A percentile compares a stretch with the other conserved stretches of the same genome.
phyloP scores from a whole-genome alignment of 2,888 invertebrate species.

The Dryobota labecula region DNA sequence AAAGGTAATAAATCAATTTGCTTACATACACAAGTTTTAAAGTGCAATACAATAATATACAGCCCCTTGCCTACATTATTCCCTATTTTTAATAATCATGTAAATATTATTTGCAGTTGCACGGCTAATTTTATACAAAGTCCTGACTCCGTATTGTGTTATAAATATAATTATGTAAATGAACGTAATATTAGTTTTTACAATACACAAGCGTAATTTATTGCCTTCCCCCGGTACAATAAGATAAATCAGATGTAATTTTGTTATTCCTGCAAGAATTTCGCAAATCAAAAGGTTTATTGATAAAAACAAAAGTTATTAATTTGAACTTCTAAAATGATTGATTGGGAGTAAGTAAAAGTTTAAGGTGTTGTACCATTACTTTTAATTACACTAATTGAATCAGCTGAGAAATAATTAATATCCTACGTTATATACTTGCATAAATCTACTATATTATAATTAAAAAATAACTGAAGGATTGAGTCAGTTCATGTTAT shows the following conservation, averaged over 20 bases:
- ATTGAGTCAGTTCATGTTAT: constrained; percentile 71
- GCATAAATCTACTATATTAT: constrained; percentile 57
- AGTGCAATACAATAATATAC: constrained; percentile 72
- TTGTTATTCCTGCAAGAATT: constrained; percentile 46
- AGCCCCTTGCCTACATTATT: constrained; percentile 75
- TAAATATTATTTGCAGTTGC: constrained; percentile 66
- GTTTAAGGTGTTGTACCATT: constrained; percentile 51
- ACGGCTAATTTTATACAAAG: constrained; percentile 60
- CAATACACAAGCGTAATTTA: constrained; percentile 92
- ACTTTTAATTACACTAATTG: constrained; percentile 46
- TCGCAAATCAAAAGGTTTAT: constrained; percentile 33
- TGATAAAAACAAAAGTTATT: constrained; percentile 26
- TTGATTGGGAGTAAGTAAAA: constrained; percentile 38
- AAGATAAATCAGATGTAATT: constrained; percentile 75
- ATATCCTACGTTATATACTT: constrained; percentile 46
- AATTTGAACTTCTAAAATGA: constrained; percentile 35
- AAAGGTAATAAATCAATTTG: constrained; percentile 75
- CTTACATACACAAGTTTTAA: constrained; percentile 70
- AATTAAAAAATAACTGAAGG: constrained; percentile 67
- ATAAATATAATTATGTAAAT: constrained; percentile 64
- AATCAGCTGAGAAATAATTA: constrained; percentile 57
- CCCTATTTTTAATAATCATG: constrained; percentile 56
- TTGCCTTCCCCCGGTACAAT: constrained; percentile 92
- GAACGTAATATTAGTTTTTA: constrained; percentile 82
- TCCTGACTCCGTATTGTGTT: constrained; percentile 62